A percentile compares a stretch with the other conserved stretches of the same genome.
Evolutionary conservation across 2,113 vertebrate species (phyloP).

Genomic region (Scopus umbretta): DNA sequence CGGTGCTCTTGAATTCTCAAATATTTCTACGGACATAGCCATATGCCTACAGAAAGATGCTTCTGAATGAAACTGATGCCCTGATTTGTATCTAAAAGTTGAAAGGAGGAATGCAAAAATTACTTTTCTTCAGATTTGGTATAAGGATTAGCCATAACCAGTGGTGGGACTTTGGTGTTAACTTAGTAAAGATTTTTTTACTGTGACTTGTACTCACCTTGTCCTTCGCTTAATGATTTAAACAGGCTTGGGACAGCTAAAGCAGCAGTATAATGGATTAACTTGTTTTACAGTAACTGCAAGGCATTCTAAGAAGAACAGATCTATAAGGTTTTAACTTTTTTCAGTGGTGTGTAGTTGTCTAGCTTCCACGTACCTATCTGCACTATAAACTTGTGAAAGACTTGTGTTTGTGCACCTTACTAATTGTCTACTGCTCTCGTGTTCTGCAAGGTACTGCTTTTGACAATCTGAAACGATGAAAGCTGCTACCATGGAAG

Average conservation of each 20-base stretch:
- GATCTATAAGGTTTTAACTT: background rate
- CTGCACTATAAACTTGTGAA: background rate
- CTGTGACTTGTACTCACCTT: background rate
- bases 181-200: background rate
- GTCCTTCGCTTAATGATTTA: background rate
- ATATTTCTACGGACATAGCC: background rate
- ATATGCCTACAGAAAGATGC: background rate
- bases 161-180: background rate
- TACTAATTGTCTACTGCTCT: background rate
- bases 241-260: background rate
- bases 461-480: background rate
- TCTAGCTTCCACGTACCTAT: background rate
- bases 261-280: background rate
- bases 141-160: background rate
- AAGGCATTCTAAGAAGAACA: background rate
- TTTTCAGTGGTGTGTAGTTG: background rate
- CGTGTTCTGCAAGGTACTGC: background rate
- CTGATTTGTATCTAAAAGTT: background rate
- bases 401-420: background rate
- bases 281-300: background rate
- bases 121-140: background rate
- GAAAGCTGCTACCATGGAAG: background rate
- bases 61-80: background rate
- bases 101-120: background rate
- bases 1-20: background rate